Evolutionary conservation across 2,888 invertebrate genomes (phyloP).

Genomic region (Chymomyza caudatula): DNA sequence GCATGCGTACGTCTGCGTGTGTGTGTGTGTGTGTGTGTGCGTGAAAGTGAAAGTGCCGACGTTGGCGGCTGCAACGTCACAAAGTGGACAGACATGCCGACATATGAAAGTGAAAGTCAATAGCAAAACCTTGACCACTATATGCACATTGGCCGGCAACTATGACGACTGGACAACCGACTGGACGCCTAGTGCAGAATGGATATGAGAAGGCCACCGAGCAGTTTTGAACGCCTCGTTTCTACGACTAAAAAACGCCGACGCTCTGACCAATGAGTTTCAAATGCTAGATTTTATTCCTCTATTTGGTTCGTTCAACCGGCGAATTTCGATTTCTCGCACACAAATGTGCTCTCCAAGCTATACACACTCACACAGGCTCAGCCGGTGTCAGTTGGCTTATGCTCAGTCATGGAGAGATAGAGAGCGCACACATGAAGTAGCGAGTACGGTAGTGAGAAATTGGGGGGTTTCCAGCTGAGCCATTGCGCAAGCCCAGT

Average conservation of each 20-base stretch:
- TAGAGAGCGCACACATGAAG: neutral
- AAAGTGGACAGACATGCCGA: slow-evolving; percentile 44
- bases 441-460: neutral
- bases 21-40: slow-evolving; percentile 32
- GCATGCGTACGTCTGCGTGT: neutral
- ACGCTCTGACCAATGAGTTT: slow-evolving; percentile 55
- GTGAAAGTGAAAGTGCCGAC: slow-evolving; percentile 69
- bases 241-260: slow-evolving; percentile 3
- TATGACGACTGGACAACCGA: neutral
- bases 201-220: slow-evolving; percentile 27
- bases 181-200: neutral
- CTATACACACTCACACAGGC: neutral
- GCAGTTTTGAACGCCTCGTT: slow-evolving; percentile 19
- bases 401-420: neutral
- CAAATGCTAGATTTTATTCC: slow-evolving; percentile 39
- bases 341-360: slow-evolving; percentile 26
- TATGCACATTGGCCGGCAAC: slow-evolving; percentile 1
- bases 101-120: slow-evolving; percentile 76
- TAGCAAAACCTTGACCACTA: slow-evolving; percentile 77
- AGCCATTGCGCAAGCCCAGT: neutral
- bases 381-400: slow-evolving; percentile 11
- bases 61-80: slow-evolving; percentile 34
- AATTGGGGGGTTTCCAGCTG: neutral
- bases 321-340: slow-evolving; percentile 49
- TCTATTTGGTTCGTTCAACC: slow-evolving; percentile 63